These are phyloP conservation scores for Lagorchestes hirsutus DNA, from an alignment of 2,797 vertebrate species.

Conservation along the genomic window DNA sequence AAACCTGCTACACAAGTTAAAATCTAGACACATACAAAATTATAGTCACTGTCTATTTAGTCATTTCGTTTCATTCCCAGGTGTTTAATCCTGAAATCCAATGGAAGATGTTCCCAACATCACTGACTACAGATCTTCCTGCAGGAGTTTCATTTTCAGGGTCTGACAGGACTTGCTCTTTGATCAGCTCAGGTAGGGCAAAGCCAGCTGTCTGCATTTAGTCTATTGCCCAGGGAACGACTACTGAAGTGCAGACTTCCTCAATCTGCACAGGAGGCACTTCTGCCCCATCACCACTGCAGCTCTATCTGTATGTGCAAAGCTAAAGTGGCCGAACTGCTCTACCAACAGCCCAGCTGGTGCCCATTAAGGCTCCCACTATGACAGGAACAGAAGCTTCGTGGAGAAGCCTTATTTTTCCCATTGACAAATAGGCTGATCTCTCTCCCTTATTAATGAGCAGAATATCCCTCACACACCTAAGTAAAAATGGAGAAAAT, in stretches of 20 bases:
- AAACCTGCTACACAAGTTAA: background rate
- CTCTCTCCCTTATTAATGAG: conserved; percentile 68
- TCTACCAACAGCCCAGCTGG: conserved; percentile 84
- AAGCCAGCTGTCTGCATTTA: conserved; percentile 84
- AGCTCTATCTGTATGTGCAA: conserved; percentile 80
- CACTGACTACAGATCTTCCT: conserved; percentile 76
- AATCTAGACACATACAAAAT: background rate
- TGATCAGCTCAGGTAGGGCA: conserved; percentile 83
- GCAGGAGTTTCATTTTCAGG: conserved; percentile 64
- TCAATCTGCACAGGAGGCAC: conserved; percentile 83
- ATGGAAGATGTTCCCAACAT: conserved; percentile 68
- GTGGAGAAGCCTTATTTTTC: conserved; percentile 75
- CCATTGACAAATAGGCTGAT: conserved; percentile 74
- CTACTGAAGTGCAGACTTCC: conserved; percentile 84
- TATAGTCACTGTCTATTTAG: background rate
- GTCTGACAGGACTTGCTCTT: conserved; percentile 79
- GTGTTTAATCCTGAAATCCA: conserved; percentile 82
- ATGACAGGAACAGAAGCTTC: conserved; percentile 76
- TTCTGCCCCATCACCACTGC: conserved; percentile 81
- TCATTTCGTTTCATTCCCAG: conserved; percentile 67
- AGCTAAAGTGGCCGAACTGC: conserved; percentile 82
- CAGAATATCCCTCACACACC: conserved; percentile 36
- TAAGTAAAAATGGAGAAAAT: conserved; percentile 66
- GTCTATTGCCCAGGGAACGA: conserved; percentile 85
- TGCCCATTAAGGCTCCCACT: conserved; percentile 83